Evolutionary conservation across 2,888 invertebrate genomes (phyloP), one percentile per base, ranked within the genome.

Genomic region (Dryocosmus kuriphilus): DNA sequence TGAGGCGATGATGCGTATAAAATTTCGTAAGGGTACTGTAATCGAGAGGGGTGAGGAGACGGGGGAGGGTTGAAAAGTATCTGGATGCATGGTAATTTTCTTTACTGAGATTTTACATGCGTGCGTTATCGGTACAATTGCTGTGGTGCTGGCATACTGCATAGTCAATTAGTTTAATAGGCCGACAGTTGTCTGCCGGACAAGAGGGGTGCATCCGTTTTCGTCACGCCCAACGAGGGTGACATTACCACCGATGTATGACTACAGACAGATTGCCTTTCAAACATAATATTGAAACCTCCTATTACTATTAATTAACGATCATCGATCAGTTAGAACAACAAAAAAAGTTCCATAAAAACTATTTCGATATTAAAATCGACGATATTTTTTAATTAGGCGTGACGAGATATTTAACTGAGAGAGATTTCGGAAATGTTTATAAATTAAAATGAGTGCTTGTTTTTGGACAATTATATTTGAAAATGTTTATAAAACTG

Each of bases 121-220:
- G 67, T 79, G 32, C 78, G 81, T 81, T 80, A 82, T 84, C 83
- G 74, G 74, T 79, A 80, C 80, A 81, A 83, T 88, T 82, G 83
- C 83, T 86, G 88, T 80, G 87, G 86, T 85, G 83, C 84, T 84
- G 86, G 86, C 90, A 88, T 88, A 88, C 89, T 88, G 88, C 79
- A 89, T 88, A 89, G 89, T 90, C 90, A 91, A 91, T 90, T 91
- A 91, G 89, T 90, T 89, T 91, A 91, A 91, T 91, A 90, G 90
- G 89, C 86, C 88, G 89, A 90, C 90, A 91, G 90, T 90, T 90
- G 89, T 88, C 86, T 85, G 85, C 84, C 83, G 82, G 74, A 84
- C 81, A 80, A 78, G 85, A 81, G 82, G 85, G 84, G 82, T 79
- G 79, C 62, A 79, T 79, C 75, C 75, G 76, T 80, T 78, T 46